These are phyloP conservation scores for Passerina amoena DNA, from an alignment of 2,113 vertebrate species.

Conservation along the genomic window DNA sequence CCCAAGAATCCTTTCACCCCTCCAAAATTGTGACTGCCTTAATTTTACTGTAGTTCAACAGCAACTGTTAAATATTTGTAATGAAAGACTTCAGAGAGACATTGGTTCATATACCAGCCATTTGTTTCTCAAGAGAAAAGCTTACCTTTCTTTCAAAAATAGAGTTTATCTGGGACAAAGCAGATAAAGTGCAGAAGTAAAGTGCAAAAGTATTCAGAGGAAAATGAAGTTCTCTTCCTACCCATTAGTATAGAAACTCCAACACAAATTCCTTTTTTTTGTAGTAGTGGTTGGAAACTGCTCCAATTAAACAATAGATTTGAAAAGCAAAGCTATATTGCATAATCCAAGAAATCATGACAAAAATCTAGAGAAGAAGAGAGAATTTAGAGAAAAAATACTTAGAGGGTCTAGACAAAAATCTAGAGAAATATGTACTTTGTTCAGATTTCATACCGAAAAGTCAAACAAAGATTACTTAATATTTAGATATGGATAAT, in stretches of 20 bases:
- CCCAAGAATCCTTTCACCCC: background rate
- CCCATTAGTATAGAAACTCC: background rate
- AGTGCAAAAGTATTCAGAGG: background rate
- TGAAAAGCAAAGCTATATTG: background rate
- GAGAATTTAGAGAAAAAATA: background rate
- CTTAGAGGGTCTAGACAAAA: background rate
- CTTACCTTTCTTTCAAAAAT: background rate
- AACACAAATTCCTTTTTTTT: background rate
- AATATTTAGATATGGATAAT: constrained; percentile 54
- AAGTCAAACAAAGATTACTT: constrained; percentile 46
- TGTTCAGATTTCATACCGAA: constrained; percentile 46
- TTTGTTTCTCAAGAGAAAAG: background rate
- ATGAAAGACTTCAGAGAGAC: background rate
- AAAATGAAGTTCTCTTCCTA: background rate
- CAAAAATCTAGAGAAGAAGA: background rate
- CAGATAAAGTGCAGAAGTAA: background rate
- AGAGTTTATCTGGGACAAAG: background rate
- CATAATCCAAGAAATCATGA: background rate
- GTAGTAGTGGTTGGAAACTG: background rate
- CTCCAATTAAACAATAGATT: background rate
- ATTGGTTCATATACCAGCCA: background rate
- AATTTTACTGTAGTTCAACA: background rate
- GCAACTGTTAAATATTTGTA: background rate
- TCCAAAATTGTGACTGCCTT: background rate
- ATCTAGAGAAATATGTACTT: background rate